Base-by-base conservation (phyloP, 2,113 vertebrate species). In the Herpailurus yagouaroundi region DNA sequence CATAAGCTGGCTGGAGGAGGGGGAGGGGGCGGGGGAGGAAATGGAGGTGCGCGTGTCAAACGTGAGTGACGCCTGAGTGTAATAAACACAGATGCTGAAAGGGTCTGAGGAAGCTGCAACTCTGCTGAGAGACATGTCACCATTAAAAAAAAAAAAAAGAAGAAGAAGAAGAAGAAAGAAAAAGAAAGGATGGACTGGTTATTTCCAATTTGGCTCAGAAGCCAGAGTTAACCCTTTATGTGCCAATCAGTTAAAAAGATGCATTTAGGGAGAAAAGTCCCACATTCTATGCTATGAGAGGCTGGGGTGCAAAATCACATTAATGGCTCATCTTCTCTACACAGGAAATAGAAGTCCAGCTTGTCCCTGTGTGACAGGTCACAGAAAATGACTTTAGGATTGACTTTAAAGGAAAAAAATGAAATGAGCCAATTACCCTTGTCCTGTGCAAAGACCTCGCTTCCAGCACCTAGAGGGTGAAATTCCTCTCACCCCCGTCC, bases 111-210 rank as follows among this genome's bases (percentile, higher is more conserved):
- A 98, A 98, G 45, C 82, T 63, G 88, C 97, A 97, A 95, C 97
- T 98, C 98, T 96, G 87, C 92, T 80, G 97, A 97, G 91, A 98
- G 92, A 97, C 93, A 93, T 50, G 97, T 97, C 92, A 97, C 93
- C 96, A 45, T 98, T 11, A 63, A 80, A 89, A 84, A 83, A 57
- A 64, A 8, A 45, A 76, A 52, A 29, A 15, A 8, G 21, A 25
- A 19, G 9, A 11, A 63, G 3, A 57, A 57, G 16, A 7, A 19
- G 31, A 48, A 27, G 31, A 18, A 11, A 48, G 16, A 96, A 95
- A 95, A 98, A 97, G 94, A 97, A 96, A 98, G 52, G 76, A 98
- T 69, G 98, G 98, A 98, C 98, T 98, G 98, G 98, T 98, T 98
- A 98, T 97, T 98, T 98, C 97, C 95, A 97, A 98, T 98, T 96